Percentiles rank a stretch among this genome's conserved stretches.
phyloP scores from a whole-genome alignment of 2,113 vertebrate genomes.

The Hiodon alosoides region DNA sequence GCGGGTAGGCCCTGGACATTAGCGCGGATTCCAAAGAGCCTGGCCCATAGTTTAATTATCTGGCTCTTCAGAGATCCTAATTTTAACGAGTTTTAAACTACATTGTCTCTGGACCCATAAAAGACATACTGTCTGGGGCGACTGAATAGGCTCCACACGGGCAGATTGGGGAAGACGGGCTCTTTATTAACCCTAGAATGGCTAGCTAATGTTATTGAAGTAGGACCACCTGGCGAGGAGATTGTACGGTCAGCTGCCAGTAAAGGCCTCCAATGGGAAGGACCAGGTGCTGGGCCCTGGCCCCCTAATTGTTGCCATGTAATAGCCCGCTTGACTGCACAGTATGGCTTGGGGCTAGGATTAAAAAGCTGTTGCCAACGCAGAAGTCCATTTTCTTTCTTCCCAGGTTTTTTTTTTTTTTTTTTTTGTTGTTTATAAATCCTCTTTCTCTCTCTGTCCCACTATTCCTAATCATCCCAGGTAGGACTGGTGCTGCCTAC shows the following conservation, averaged over 20 bases:
- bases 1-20: slow-evolving; percentile 32
- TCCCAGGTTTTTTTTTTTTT: slow-evolving; percentile 45
- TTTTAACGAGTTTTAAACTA: slow-evolving; percentile 72
- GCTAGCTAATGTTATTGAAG: slow-evolving; percentile 83
- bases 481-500: slow-evolving; percentile 20
- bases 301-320: slow-evolving; percentile 72
- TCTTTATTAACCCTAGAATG: slow-evolving; percentile 82
- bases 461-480: slow-evolving; percentile 7
- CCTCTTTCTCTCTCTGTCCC: slow-evolving; percentile 19
- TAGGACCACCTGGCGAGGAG: slow-evolving; percentile 83
- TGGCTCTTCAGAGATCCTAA: slow-evolving; percentile 53
- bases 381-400: slow-evolving; percentile 63
- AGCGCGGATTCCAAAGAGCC: slow-evolving; percentile 42
- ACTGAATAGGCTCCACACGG: slow-evolving; percentile 61
- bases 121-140: slow-evolving; percentile 54
- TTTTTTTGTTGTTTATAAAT: slow-evolving; percentile 24
- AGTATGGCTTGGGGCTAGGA: slow-evolving; percentile 74
- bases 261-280: slow-evolving; percentile 67
- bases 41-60: slow-evolving; percentile 48
- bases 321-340: slow-evolving; percentile 81
- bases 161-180: slow-evolving; percentile 53
- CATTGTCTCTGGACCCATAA: slow-evolving; percentile 65
- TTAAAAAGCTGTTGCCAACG: slow-evolving; percentile 72
- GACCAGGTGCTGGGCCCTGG: slow-evolving; percentile 77
- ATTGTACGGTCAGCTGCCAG: slow-evolving; percentile 80